Evolutionary conservation across 2,113 vertebrate genomes (phyloP).

Genomic region (Tinamus guttatus): DNA sequence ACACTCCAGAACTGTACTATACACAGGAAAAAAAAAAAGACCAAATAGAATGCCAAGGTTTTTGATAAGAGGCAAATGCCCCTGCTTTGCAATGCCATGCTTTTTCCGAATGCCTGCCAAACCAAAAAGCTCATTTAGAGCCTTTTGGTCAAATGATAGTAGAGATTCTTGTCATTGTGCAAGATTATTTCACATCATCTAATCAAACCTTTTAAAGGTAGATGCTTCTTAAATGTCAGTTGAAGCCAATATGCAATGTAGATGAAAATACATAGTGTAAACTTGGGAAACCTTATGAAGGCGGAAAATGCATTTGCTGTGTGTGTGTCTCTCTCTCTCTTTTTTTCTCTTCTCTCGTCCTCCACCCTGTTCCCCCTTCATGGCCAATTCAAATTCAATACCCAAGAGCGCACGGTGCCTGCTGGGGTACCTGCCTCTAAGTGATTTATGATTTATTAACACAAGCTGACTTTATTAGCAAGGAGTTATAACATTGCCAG

Average conservation of each 20-base stretch:
- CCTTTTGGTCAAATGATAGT: neutral
- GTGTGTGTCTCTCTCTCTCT: too few relatives aligned
- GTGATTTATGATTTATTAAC: neutral
- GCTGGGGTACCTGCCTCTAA: neutral
- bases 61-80: neutral
- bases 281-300: neutral
- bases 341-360: too few relatives aligned
- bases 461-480: neutral
- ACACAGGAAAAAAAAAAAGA: neutral
- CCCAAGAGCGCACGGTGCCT: neutral
- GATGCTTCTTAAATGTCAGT: neutral
- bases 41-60: neutral
- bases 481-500: neutral
- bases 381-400: neutral
- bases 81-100: neutral
- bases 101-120: neutral
- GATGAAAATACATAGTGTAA: neutral
- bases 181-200: neutral
- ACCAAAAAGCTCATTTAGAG: neutral
- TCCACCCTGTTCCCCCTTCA: too few relatives aligned
- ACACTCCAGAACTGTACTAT: neutral
- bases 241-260: neutral
- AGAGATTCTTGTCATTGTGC: neutral
- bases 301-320: neutral
- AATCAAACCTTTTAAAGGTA: rapidly evolving